Percentiles rank a stretch among this genome's conserved stretches.
Evolutionary conservation across 2,797 vertebrate genomes (phyloP).

Genomic region (Molossus alvarezi): DNA sequence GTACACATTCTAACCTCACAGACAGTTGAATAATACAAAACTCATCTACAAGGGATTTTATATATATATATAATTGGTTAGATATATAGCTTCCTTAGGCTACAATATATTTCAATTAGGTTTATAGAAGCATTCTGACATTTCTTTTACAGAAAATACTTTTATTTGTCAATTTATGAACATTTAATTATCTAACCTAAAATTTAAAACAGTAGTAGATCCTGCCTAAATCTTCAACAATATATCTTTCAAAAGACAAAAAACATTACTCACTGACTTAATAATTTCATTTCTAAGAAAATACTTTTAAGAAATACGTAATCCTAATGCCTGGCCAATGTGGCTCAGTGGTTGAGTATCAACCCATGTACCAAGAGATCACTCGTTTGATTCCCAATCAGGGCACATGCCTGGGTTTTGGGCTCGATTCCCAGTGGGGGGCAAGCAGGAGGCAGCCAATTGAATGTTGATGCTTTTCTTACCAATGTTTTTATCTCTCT

Average conservation of each 20-base stretch:
- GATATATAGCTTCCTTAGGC: conserved; percentile 2
- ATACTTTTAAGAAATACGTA: background rate
- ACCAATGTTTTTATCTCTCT: too few species aligned
- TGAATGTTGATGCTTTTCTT: too few species aligned
- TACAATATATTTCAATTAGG: conserved; percentile 54
- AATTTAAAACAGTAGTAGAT: background rate
- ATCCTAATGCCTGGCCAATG: too few species aligned
- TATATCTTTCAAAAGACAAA: conserved; percentile 4
- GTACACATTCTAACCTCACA: conserved; percentile 13
- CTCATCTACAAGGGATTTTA: conserved; percentile 59
- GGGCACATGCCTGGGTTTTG: too few species aligned
- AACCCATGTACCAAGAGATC: too few species aligned
- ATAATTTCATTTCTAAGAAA: conserved; percentile 45
- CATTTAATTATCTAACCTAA: background rate
- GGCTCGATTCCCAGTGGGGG: too few species aligned
- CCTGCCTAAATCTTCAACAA: background rate
- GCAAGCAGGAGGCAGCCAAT: too few species aligned
- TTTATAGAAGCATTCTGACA: conserved; percentile 53
- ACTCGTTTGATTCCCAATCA: too few species aligned
- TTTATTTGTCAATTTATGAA: conserved; percentile 44
- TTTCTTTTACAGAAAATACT: conserved; percentile 37
- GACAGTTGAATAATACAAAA: conserved; percentile 31
- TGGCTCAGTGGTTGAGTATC: too few species aligned
- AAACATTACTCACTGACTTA: background rate
- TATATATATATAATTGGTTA: background rate